Conservation (phyloP, 2,888 invertebrate species). For the Psylliodes chrysocephalus region DNA sequence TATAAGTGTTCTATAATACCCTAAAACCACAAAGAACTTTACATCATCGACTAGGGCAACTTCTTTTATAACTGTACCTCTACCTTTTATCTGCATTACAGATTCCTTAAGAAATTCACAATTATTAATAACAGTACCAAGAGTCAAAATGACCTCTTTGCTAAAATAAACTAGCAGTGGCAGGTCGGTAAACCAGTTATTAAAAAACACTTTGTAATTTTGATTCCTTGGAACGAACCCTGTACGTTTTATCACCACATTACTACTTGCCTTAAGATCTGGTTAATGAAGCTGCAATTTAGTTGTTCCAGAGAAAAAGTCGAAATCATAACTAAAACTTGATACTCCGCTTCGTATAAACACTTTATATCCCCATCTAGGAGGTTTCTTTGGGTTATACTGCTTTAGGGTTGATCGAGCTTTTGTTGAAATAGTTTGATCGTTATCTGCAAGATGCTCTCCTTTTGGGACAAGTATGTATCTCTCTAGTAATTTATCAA, state of each 20-base stretch:
- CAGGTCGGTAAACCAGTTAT: constrained; percentile 53
- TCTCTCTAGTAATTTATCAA: constrained; percentile 11
- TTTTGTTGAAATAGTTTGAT: constrained; percentile 29
- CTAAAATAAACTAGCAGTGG: constrained; percentile 37
- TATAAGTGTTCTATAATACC: constrained; percentile 28
- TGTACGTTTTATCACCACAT: constrained; percentile 4
- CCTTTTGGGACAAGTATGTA: constrained; percentile 11
- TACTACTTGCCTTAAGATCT: neutral
- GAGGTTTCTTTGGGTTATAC: no score
- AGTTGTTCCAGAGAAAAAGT: neutral
- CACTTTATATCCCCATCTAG: no score
- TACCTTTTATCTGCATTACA: constrained; percentile 37
- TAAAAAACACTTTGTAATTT: constrained; percentile 48
- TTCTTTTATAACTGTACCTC: constrained; percentile 46
- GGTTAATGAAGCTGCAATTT: neutral
- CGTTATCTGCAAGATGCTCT: constrained; percentile 19
- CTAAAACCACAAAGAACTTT: no score
- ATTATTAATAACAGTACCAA: constrained; percentile 38
- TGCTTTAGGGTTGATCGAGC: constrained; percentile 19
- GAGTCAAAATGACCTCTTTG: constrained; percentile 41
- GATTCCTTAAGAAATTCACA: neutral
- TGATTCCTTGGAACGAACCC: constrained; percentile 8
- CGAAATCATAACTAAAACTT: neutral
- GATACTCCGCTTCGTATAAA: no score
- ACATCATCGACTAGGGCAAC: constrained; percentile 42